Percentiles rank a stretch among this genome's conserved stretches.
Evolutionary conservation across 2,888 invertebrate genomes (phyloP).

Genomic region (Platycheirus rosarum): DNA sequence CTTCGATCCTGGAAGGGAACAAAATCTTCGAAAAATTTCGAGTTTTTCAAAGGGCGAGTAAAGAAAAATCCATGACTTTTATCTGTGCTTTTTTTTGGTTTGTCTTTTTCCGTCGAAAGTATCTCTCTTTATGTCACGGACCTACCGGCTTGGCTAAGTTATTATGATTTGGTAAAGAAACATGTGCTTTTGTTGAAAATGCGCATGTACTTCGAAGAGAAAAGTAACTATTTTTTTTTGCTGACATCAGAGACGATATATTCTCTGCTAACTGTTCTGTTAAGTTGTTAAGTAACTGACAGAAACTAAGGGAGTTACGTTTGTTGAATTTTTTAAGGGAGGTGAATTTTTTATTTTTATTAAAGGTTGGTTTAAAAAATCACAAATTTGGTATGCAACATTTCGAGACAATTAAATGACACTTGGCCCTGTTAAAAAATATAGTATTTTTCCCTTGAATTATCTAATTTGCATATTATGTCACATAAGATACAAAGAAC

Average conservation of each 20-base stretch:
- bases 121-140: neutral
- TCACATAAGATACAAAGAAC: no score
- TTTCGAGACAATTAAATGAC: neutral
- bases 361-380: neutral
- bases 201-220: slow-evolving; percentile 67
- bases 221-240: slow-evolving; percentile 33
- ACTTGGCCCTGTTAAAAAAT: slow-evolving; percentile 4
- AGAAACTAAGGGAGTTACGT: neutral
- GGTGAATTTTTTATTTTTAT: neutral
- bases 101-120: slow-evolving; percentile 42
- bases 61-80: slow-evolving; percentile 28
- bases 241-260: slow-evolving; percentile 8
- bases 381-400: no score
- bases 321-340: no score
- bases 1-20: slow-evolving; percentile 10
- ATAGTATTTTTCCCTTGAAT: neutral
- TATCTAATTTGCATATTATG: slow-evolving; percentile 11
- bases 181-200: slow-evolving; percentile 56
- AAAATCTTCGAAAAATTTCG: slow-evolving; percentile 53
- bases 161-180: slow-evolving; percentile 21
- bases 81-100: slow-evolving; percentile 12
- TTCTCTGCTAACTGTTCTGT: neutral
- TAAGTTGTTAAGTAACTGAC: slow-evolving; percentile 5
- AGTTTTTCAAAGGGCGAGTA: slow-evolving; percentile 26
- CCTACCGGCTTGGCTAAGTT: neutral